phyloP scores from a whole-genome alignment of 2,797 vertebrate genomes.

The Semaprochilodus insignis region DNA sequence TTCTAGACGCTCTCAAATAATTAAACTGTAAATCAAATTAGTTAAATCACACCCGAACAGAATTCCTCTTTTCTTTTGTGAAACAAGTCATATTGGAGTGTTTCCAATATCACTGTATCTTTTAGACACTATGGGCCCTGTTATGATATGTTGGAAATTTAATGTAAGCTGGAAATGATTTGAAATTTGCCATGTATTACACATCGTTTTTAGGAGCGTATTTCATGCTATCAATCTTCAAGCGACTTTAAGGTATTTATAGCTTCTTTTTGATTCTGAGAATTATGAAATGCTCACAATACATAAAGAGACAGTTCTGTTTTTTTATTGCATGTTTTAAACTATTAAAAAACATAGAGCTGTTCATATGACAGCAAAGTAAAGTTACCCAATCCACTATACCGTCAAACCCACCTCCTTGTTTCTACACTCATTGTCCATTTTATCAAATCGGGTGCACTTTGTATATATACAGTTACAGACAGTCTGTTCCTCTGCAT shows the following conservation, averaged over 20 bases:
- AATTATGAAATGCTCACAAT: not conserved
- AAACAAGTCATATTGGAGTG: not conserved
- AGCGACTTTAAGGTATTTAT: not conserved
- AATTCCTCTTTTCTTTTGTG: not conserved
- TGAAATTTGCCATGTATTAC: not conserved
- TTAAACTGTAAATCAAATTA: conserved; percentile 1
- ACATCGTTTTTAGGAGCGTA: not conserved
- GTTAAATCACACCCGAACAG: not conserved
- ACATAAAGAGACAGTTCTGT: not conserved
- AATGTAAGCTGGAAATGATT: not conserved
- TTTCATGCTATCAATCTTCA: not conserved
- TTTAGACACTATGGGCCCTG: not conserved
- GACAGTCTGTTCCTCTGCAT: too few species aligned
- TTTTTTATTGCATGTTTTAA: not conserved
- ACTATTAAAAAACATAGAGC: not conserved
- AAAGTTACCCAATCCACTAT: too few species aligned
- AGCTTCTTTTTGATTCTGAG: not conserved
- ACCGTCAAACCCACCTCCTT: too few species aligned
- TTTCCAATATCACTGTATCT: not conserved
- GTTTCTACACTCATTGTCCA: too few species aligned
- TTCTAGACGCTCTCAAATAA: not conserved
- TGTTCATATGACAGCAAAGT: not conserved
- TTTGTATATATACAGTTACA: too few species aligned
- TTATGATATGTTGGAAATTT: not conserved
- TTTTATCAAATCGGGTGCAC: too few species aligned